Evolutionary conservation across 2,113 vertebrate genomes (phyloP).

Genomic region (Odontesthes bonariensis): DNA sequence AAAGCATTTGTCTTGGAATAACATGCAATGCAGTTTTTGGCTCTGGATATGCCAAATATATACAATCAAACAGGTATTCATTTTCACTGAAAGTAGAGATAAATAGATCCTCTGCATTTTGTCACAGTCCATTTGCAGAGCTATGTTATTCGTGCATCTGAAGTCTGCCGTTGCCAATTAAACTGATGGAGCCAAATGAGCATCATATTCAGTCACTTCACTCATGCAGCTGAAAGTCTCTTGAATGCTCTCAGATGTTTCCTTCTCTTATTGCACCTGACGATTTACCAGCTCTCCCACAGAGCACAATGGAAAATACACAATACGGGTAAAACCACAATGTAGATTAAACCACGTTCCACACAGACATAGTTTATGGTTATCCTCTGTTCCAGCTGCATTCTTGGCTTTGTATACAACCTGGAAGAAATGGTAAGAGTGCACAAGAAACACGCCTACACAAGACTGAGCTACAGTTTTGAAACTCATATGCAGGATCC

Average conservation of each 20-base stretch:
- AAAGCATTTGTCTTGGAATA: slow-evolving; percentile 57
- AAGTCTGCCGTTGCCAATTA: slow-evolving; percentile 7
- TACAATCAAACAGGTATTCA: slow-evolving; percentile 11
- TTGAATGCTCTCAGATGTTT: slow-evolving; percentile 30
- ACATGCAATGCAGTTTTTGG: slow-evolving; percentile 33
- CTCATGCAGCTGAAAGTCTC: slow-evolving; percentile 40
- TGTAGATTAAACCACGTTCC: background rate
- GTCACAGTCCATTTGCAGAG: background rate
- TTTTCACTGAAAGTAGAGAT: background rate
- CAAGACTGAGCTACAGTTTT: background rate
- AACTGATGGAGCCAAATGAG: slow-evolving; percentile 22
- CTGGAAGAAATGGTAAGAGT: background rate
- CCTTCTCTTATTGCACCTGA: slow-evolving; percentile 16
- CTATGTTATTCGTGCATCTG: background rate
- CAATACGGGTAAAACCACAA: background rate
- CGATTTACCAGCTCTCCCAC: slow-evolving; percentile 37
- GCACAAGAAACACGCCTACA: background rate
- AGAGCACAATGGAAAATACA: background rate
- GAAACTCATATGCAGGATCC: slow-evolving; percentile 1
- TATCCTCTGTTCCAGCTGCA: background rate
- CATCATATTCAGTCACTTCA: slow-evolving; percentile 39
- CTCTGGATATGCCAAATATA: slow-evolving; percentile 26
- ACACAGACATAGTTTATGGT: slow-evolving; percentile 2
- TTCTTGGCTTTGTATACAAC: slow-evolving; percentile 3
- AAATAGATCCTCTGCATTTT: background rate